phyloP scores from a whole-genome alignment of 2,888 invertebrate species.

The Archips crataeganus region DNA sequence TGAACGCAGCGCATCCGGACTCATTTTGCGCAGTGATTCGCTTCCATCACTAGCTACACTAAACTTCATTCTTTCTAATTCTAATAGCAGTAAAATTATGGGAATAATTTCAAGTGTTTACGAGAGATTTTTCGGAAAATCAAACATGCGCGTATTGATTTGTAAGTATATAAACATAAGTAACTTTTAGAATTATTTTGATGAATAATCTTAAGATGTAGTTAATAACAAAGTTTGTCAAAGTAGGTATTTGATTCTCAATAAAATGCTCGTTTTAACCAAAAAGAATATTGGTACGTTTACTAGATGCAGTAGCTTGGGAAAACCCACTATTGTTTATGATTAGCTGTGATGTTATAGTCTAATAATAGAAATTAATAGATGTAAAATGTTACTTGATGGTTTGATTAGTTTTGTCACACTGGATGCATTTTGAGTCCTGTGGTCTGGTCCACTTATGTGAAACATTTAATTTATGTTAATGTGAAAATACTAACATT shows the following conservation, averaged over 20 bases:
- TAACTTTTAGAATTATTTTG: neutral
- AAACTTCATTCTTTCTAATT: neutral
- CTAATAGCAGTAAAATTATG: conserved; percentile 6
- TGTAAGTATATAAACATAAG: neutral
- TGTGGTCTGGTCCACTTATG: too few species aligned
- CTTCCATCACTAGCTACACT: too few species aligned
- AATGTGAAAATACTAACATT: too few species aligned
- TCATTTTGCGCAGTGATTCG: too few species aligned
- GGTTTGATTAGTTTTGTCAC: too few species aligned
- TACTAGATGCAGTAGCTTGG: neutral
- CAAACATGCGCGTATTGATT: conserved; percentile 16
- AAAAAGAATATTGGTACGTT: too few species aligned
- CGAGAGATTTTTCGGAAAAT: conserved; percentile 29
- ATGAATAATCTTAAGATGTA: neutral
- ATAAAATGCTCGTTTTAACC: neutral
- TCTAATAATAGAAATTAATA: neutral
- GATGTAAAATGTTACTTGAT: neutral
- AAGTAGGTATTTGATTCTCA: neutral
- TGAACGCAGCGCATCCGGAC: too few species aligned
- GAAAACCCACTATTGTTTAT: neutral
- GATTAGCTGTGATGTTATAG: neutral
- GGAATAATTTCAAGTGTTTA: conserved; percentile 26
- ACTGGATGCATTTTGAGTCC: too few species aligned
- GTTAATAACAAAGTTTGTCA: neutral
- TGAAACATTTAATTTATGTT: too few species aligned